Evolutionary conservation across 1,140 invertebrate genomes (phyloP).

Genomic region (Anthonomus grandis): DNA sequence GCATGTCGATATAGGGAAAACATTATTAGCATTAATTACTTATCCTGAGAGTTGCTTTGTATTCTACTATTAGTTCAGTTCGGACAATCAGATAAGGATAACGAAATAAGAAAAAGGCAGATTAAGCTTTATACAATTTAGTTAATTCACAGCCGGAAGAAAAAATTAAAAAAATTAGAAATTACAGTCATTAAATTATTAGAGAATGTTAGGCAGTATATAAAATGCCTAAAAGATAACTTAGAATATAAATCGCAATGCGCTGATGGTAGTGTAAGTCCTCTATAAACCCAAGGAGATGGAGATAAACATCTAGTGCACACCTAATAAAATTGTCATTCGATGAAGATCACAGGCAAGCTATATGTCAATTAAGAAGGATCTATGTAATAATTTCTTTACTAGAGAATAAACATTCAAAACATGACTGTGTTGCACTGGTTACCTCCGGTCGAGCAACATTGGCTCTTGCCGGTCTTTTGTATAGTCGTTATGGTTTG

Average conservation of each 20-base stretch:
- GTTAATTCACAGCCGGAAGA: conserved; percentile 92
- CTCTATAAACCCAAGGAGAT: conserved; percentile 48
- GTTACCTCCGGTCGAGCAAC: too few relatives aligned
- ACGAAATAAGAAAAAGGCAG: conserved; percentile 72
- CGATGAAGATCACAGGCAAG: conserved; percentile 91
- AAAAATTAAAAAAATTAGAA: conserved; percentile 80
- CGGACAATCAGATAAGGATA: conserved; percentile 74
- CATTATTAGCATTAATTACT: conserved; percentile 84
- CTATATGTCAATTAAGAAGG: conserved; percentile 91
- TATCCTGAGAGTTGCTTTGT: conserved; percentile 88
- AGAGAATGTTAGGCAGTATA: conserved; percentile 65
- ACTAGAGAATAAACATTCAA: conserved; percentile 79
- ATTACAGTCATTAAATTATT: conserved; percentile 78
- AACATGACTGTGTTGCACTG: conserved; percentile 72
- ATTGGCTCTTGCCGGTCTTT: too few relatives aligned
- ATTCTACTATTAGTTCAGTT: conserved; percentile 89
- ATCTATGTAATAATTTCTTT: conserved; percentile 86
- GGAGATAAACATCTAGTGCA: conserved; percentile 81
- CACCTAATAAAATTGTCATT: conserved; percentile 97
- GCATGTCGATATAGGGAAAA: conserved; percentile 82
- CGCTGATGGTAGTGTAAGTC: conserved; percentile 18
- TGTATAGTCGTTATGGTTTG: too few relatives aligned
- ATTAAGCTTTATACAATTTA: conserved; percentile 86
- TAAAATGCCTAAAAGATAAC: conserved; percentile 37
- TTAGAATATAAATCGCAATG: conserved; percentile 35